These are phyloP conservation scores for Catagonus wagneri DNA, from an alignment of 2,113 vertebrate species.

Conservation along the genomic window DNA sequence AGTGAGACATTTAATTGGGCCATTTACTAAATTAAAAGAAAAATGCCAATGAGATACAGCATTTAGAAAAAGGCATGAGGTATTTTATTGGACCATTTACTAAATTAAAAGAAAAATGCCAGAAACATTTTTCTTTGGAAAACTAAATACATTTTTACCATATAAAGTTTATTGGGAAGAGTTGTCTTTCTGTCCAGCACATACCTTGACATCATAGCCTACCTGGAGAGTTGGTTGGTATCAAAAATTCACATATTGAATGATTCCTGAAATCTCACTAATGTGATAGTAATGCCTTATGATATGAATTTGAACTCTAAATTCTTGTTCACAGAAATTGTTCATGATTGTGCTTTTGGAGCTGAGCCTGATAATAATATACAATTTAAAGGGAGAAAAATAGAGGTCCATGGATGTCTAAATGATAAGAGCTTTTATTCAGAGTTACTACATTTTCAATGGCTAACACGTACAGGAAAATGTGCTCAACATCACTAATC, in stretches of 20 bases:
- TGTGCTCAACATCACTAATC: neutral
- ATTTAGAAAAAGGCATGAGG: neutral
- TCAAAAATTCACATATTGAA: constrained; percentile 24
- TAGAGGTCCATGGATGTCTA: constrained; percentile 68
- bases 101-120: neutral
- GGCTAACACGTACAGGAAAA: neutral
- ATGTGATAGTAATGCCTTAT: neutral
- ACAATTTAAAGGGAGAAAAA: constrained; percentile 29
- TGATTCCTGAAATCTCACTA: constrained; percentile 23
- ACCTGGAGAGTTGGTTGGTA: constrained; percentile 42
- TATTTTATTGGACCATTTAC: neutral
- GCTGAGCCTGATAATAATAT: constrained; percentile 46
- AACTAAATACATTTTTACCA: neutral
- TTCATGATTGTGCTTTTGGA: constrained; percentile 61
- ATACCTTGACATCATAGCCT: constrained; percentile 26
- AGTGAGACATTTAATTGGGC: neutral
- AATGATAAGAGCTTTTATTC: constrained; percentile 66
- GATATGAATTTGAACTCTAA: constrained; percentile 68
- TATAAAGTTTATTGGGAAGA: neutral
- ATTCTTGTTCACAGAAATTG: constrained; percentile 60
- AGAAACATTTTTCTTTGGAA: constrained; percentile 2
- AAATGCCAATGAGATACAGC: neutral
- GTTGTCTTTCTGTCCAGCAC: neutral
- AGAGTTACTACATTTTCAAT: constrained; percentile 67
- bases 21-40: neutral